Evolutionary conservation across 2,888 invertebrate genomes (phyloP).

Genomic region (Piscicola geometra): DNA sequence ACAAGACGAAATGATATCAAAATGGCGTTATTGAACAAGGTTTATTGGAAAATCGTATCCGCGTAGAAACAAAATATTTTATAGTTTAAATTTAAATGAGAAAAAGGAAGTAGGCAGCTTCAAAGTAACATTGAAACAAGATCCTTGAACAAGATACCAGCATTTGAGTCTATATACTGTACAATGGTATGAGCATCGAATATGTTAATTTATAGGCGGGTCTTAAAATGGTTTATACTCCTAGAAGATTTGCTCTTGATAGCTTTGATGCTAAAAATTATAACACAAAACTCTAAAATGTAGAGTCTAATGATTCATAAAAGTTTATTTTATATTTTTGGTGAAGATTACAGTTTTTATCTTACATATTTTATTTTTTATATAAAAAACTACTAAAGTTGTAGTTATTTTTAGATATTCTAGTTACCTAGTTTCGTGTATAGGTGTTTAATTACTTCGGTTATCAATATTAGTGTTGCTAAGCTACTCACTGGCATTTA

Average conservation of each 20-base stretch:
- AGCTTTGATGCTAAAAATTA: too few species aligned
- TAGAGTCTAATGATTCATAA: too few species aligned
- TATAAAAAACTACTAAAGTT: not conserved
- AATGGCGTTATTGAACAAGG: constrained; percentile 28
- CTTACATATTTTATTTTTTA: not conserved
- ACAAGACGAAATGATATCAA: constrained; percentile 9
- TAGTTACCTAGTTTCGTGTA: not conserved
- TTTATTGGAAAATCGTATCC: constrained; percentile 11
- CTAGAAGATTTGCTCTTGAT: too few species aligned
- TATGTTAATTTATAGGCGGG: constrained; percentile 7
- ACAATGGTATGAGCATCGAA: not conserved
- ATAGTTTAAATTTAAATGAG: not conserved
- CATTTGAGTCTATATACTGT: not conserved
- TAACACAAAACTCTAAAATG: too few species aligned
- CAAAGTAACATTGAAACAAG: constrained; percentile 3
- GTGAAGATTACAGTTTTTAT: too few species aligned
- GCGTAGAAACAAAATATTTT: not conserved
- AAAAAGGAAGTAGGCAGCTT: not conserved
- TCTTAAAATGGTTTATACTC: too few species aligned
- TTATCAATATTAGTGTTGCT: too few species aligned
- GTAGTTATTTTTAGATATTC: not conserved
- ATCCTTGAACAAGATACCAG: constrained; percentile 14
- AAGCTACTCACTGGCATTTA: too few species aligned
- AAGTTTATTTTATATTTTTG: too few species aligned
- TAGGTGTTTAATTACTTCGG: too few species aligned